A percentile compares a stretch with the other conserved stretches of the same genome.
Evolutionary conservation across 2,888 invertebrate species (phyloP).

Genomic region (Melanargia galathea): DNA sequence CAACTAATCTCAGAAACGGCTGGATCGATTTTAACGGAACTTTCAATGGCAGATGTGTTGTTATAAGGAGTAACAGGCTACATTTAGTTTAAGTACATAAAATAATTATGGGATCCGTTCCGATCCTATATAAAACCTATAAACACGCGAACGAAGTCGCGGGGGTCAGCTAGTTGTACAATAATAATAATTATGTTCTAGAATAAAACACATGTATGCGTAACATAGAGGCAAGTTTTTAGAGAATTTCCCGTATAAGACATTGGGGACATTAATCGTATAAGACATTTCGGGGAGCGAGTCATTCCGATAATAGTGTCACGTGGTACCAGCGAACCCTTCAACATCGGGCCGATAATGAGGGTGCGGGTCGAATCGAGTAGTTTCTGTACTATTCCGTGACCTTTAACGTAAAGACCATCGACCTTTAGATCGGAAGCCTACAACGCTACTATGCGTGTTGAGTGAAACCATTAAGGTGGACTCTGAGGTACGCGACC

Average conservation of each 20-base stretch:
- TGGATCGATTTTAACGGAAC: too few species aligned
- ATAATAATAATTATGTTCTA: too few species aligned
- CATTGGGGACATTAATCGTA: slow-evolving; percentile 10
- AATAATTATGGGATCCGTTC: too few species aligned
- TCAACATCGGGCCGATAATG: slow-evolving; percentile 26
- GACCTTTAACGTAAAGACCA: not conserved
- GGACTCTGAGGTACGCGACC: too few species aligned
- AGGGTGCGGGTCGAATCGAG: slow-evolving; percentile 13
- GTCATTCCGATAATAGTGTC: slow-evolving; percentile 31
- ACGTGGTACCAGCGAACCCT: slow-evolving; percentile 23
- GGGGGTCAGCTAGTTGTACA: too few species aligned
- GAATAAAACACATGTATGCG: not conserved
- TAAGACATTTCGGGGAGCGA: slow-evolving; percentile 17
- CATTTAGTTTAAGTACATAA: too few species aligned
- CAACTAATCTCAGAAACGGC: too few species aligned
- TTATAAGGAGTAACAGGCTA: too few species aligned
- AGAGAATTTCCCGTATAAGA: not conserved
- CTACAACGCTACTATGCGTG: not conserved
- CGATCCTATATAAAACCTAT: too few species aligned
- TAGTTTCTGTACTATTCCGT: not conserved
- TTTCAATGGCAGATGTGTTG: too few species aligned
- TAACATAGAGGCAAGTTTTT: not conserved
- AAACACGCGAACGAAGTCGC: too few species aligned
- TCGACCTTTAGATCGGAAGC: slow-evolving; percentile 2
- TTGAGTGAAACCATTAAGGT: not conserved